Percentiles rank a stretch among this genome's conserved stretches.
Evolutionary conservation across 2,888 invertebrate species (phyloP).

Genomic region (Nomada fabriciana): DNA sequence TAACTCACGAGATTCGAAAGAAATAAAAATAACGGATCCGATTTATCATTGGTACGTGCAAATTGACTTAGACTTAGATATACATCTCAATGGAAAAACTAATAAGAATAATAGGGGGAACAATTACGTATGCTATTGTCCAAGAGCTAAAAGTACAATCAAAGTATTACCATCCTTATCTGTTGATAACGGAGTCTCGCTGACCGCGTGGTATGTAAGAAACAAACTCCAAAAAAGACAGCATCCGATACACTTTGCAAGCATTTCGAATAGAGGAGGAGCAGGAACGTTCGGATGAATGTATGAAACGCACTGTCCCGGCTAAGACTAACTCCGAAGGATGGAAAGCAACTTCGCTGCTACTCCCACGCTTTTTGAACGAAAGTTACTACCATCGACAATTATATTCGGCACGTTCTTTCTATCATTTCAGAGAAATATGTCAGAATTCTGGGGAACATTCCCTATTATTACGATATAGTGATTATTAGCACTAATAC

Average conservation of each 20-base stretch:
- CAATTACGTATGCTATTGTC: no score
- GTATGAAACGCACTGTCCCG: constrained; percentile 35
- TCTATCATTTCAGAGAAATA: neutral
- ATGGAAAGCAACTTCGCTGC: constrained; percentile 40
- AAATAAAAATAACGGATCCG: neutral
- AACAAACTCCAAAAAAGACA: constrained; percentile 62
- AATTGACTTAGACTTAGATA: neutral
- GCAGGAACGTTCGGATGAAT: neutral
- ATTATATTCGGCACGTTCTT: constrained; percentile 28
- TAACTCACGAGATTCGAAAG: neutral
- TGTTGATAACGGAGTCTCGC: constrained; percentile 49
- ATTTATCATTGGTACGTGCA: neutral
- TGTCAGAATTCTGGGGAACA: neutral
- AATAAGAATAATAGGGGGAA: no score
- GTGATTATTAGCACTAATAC: neutral
- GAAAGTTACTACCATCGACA: constrained; percentile 53
- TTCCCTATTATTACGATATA: neutral
- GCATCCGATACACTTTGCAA: constrained; percentile 39
- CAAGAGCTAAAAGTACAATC: neutral
- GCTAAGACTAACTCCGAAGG: constrained; percentile 29
- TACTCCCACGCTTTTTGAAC: constrained; percentile 60
- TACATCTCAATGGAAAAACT: no score
- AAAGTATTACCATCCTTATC: constrained; percentile 63
- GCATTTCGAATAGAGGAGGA: constrained; percentile 39
- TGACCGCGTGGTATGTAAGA: constrained; percentile 66